These are phyloP conservation scores for Burhinus bistriatus DNA, from an alignment of 2,113 vertebrate genomes.

Conservation along the genomic window DNA sequence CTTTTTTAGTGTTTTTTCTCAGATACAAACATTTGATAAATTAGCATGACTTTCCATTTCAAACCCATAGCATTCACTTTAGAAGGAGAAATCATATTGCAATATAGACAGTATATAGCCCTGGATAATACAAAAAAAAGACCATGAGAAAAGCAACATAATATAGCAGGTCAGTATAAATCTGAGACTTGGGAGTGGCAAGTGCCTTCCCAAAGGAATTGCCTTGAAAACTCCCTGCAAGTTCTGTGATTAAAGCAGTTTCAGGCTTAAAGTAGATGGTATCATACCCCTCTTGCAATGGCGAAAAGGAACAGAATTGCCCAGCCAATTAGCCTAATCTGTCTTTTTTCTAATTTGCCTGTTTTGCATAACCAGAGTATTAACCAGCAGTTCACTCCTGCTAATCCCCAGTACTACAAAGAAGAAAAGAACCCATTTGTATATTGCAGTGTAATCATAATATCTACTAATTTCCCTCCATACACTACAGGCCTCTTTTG, in stretches of 20 bases:
- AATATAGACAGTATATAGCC: neutral
- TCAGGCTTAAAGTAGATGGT: neutral
- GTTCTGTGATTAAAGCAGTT: neutral
- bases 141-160: neutral
- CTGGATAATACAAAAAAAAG: neutral
- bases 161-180: neutral
- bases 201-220: neutral
- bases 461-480: constrained; percentile 42
- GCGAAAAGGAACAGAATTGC: neutral
- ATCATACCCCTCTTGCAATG: neutral
- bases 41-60: neutral
- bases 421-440: constrained; percentile 19
- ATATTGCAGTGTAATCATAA: constrained; percentile 28
- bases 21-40: neutral
- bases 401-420: neutral
- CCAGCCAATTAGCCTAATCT: constrained; percentile 45
- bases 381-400: neutral
- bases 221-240: neutral
- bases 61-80: neutral
- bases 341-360: constrained; percentile 5
- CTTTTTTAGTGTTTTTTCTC: neutral
- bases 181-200: neutral
- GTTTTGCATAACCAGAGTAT: constrained; percentile 14
- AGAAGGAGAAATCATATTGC: neutral
- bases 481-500: constrained; percentile 9